Base-by-base conservation (phyloP, 2,888 invertebrate genomes). In the Kryphioiulus occultus region DNA sequence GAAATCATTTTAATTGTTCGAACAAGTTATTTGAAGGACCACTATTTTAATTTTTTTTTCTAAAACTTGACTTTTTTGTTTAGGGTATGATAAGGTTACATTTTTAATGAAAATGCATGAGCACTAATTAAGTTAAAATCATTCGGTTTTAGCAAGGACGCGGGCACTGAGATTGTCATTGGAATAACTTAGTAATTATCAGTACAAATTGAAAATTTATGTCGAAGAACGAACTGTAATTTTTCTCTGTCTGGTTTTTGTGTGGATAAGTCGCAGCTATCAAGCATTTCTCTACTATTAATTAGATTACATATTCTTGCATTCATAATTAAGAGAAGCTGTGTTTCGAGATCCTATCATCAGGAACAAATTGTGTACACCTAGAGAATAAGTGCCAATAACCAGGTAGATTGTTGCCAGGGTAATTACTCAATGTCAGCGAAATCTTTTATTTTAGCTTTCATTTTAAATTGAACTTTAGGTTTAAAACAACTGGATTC, bases 301-400 rank as follows among this genome's bases (percentile, higher is more conserved):
- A 68, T 68, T 68, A 12, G 22, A 68, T 68, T 68, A 68, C 68
- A 68, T 68, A 68, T 22, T 68, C 26, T 68, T 22, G 68, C 68
- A 68, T 68, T 22, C 22, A 68, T 68, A 68, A 68, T 22, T 68
- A 12, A 68, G 68, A 68, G 10, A 68, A 68, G 26, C 26, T 68
- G 68, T 68, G 68, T 68, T 68, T 68, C 68, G 26, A 68, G 68
- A 68, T 68, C 12, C 68, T 68, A 68, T 68, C 68, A 68, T 68
- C 22, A 68, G 22, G 26, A 26, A 68, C 68, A 68, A 68, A 68
- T 68, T 68, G 22, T 68, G 68, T 68, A 68, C 22, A 26, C 68
- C n/a, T 10, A 68, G 22, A 22, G 26, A 22, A 68, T 17, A 68
- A 68, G 26, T 4, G 68, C 12, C 68, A 68, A 68, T 68, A 68